Evolutionary conservation across 2,888 invertebrate species (phyloP), one percentile per base, ranked within the genome.

Genomic region (Orgyia antiqua): DNA sequence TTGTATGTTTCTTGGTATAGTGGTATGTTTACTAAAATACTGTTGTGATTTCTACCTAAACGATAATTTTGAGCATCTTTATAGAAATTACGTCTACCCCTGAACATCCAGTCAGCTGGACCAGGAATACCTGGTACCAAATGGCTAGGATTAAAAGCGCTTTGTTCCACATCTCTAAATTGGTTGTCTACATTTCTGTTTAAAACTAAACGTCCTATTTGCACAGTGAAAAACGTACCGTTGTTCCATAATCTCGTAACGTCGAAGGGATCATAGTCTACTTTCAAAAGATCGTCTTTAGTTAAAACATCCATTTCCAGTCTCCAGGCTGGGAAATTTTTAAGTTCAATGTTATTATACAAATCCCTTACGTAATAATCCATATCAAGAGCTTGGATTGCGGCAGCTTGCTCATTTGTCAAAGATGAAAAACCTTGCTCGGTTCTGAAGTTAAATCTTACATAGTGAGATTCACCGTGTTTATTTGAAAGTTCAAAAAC

Each of bases 371-470:
- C 91, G 10, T 90, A 83, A 61, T 95, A 96, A 76, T 97, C 96
- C 0, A 95, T 94, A 74, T 96, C 94, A 10, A 77, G 62, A 2
- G 89, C 88, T 15, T 89, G 74, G 18, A 96, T 68, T 24, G 88
- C 70, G 1, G 59, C 86, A 0, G 93, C 94, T 57, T 87, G 84
- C 2, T 90, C 87, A 0, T 87, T 86, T 18, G 86, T 71, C 29
- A 97, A 61, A 65, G 92, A 92, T 64, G 92, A 91, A 46, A 96
- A 92, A 8, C 94, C 94, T 72, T 95, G 95, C 66, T 95, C 90
- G 5, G 94, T 94, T 88, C 94, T 94, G 61, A 91, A 92, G 68
- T 96, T 95, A 80, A 96, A 97, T 84, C 95, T 95, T 47, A 93
- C 93, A 67, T 92, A 97, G 45, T 92, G 83, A 4, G 88, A 71